A percentile compares a stretch with the other conserved stretches of the same genome.
Evolutionary conservation across 2,113 vertebrate species (phyloP).

Genomic region (Protobothrops mucrosquamatus): DNA sequence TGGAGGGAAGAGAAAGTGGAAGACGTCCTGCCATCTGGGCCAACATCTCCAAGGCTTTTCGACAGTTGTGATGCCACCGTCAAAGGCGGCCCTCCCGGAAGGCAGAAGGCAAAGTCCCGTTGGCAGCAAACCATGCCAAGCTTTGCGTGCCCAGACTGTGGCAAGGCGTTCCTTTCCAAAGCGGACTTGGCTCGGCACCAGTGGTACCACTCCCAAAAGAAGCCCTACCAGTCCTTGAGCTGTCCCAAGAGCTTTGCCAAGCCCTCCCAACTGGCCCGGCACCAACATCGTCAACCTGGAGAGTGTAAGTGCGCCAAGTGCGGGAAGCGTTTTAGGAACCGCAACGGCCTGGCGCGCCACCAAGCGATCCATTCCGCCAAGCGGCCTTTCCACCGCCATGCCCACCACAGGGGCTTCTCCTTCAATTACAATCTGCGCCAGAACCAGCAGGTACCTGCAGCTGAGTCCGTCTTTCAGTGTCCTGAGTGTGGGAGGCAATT

Average conservation of each 20-base stretch:
- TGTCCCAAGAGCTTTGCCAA: constrained; percentile 64
- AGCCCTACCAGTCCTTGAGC: constrained; percentile 51
- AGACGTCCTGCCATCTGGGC: fast-evolving
- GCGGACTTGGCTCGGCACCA: constrained; percentile 65
- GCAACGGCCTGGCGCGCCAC: constrained; percentile 61
- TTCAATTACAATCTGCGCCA: constrained; percentile 15
- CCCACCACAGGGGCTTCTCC: neutral
- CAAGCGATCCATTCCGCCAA: constrained; percentile 44
- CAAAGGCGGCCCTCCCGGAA: neutral
- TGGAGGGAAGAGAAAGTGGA: neutral
- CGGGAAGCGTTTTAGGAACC: constrained; percentile 62
- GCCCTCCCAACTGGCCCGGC: constrained; percentile 58
- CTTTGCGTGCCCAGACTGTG: constrained; percentile 57
- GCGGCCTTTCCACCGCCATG: neutral
- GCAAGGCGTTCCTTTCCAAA: constrained; percentile 62
- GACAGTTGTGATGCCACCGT: neutral
- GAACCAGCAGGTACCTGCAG: neutral
- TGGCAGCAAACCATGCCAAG: neutral
- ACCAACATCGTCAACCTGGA: constrained; percentile 55
- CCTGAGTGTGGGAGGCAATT: constrained; percentile 12
- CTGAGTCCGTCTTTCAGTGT: neutral
- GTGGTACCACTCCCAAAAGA: constrained; percentile 61
- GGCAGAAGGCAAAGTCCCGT: neutral
- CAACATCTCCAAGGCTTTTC: too few species aligned
- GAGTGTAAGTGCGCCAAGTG: constrained; percentile 61